Evolutionary conservation across 1,140 invertebrate genomes (phyloP), one percentile per base, ranked within the genome.

Genomic region (Ctenoplectra terminalis): DNA sequence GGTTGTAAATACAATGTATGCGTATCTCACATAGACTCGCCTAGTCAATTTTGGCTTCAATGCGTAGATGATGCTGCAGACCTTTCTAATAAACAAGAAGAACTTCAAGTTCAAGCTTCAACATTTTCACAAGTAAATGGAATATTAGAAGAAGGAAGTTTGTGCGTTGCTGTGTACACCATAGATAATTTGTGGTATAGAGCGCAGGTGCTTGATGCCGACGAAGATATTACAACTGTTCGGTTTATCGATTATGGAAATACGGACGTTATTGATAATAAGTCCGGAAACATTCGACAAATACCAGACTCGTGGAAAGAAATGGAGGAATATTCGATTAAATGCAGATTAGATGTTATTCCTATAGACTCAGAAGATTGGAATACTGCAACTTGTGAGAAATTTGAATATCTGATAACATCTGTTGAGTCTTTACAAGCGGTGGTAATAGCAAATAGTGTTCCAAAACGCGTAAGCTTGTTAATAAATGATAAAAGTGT

Each of bases 221-320:
- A 96, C 81, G 94, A 94, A 17, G 96, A 96, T 67, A 95, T 96
- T 34, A 96, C 95, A 20, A 96, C 96, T 1, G 95, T 98, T 0
- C 94, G 96, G 40, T 98, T 97, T 88, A 95, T 98, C 6, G 98
- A 98, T 90, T 98, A 96, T 90, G 98, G 98, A 11, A 97, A 97
- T 82, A 96, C 96, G 0, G 96, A 97, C 87, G 94, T 96, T 0
- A 94, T 96, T 0, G 94, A 95, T 52, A 96, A 95, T 70, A 93
- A 94, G 17, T 93, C 93, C 0, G 93, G 90, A 0, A 90, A 95
- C 15, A 93, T 97, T 1, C 96, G 96, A 87, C 91, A 93, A 13
- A 91, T 97, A 43, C 95, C 95, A 0, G 93, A 95, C 20, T 91
- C 94, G 56, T 92, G 95, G 83, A 93, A 92, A 72, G 91, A 91